phyloP scores from a whole-genome alignment of 2,888 invertebrate species.

The Netelia inedita region DNA sequence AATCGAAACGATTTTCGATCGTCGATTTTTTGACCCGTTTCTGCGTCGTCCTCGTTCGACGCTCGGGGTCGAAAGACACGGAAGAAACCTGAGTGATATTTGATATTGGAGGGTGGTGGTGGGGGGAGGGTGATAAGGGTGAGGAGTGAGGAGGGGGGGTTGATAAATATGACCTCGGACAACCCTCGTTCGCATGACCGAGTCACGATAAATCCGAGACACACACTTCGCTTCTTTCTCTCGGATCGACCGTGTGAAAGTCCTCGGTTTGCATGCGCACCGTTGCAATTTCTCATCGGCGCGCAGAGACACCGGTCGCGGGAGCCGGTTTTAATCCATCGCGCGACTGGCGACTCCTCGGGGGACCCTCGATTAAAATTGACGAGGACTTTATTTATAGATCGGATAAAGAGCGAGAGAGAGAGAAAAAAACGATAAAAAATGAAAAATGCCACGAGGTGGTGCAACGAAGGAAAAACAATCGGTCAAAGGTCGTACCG shows the following conservation, averaged over 20 bases:
- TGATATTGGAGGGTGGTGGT: constrained; percentile 19
- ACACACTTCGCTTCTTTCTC: constrained; percentile 9
- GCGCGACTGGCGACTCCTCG: background rate
- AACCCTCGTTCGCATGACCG: constrained; percentile 69
- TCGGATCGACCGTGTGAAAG: constrained; percentile 60
- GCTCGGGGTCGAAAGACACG: constrained; percentile 33
- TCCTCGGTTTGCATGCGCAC: constrained; percentile 1
- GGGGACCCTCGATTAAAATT: background rate
- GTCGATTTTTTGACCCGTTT: background rate
- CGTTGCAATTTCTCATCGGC: constrained; percentile 23
- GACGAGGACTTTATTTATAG: background rate
- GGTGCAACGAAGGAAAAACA: background rate
- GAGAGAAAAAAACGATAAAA: background rate
- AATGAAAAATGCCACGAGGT: background rate
- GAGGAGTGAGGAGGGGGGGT: background rate
- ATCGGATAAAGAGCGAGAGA: background rate
- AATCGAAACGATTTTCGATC: background rate
- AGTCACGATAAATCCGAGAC: constrained; percentile 60
- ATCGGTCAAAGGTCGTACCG: background rate
- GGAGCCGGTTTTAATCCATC: constrained; percentile 41
- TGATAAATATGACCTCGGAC: constrained; percentile 72
- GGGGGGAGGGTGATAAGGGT: constrained; percentile 2
- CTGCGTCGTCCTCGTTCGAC: constrained; percentile 6
- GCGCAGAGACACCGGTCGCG: constrained; percentile 5
- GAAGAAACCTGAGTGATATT: constrained; percentile 11